phyloP scores from a whole-genome alignment of 2,888 invertebrate species.

The Scaptomyza tumidula region DNA sequence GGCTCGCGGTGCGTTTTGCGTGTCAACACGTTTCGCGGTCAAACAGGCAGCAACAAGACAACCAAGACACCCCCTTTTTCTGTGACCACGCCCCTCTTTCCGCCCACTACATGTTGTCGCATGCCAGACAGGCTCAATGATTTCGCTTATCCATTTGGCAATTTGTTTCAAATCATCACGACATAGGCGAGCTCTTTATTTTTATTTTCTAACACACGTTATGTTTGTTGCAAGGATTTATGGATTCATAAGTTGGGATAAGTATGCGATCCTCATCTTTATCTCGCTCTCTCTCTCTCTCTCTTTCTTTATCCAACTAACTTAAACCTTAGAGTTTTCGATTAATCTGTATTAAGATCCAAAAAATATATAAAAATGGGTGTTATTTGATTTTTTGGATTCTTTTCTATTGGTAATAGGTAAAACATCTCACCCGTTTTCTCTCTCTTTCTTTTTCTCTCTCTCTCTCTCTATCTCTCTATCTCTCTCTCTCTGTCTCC shows the following conservation, averaged over 20 bases:
- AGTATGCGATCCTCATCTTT: background rate
- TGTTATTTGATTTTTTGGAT: too few species aligned
- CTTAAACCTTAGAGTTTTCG: too few species aligned
- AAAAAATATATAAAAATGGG: too few species aligned
- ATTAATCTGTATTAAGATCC: too few species aligned
- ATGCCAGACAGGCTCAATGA: conserved; percentile 42
- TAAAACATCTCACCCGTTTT: too few species aligned
- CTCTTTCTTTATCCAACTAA: too few species aligned
- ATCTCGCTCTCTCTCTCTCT: too few species aligned
- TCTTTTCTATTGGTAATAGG: too few species aligned
- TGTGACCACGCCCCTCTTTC: conserved; percentile 53
- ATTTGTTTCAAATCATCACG: conserved; percentile 14
- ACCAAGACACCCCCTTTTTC: conserved; percentile 3
- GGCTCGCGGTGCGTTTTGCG: conserved; percentile 54
- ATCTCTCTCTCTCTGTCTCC: too few species aligned
- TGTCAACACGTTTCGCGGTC: conserved; percentile 77
- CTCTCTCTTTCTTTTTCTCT: too few species aligned
- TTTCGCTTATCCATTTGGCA: conserved; percentile 32
- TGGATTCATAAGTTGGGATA: background rate
- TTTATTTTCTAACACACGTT: background rate
- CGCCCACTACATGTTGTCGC: conserved; percentile 17
- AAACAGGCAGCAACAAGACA: conserved; percentile 29
- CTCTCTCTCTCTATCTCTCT: too few species aligned
- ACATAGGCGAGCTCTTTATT: background rate
- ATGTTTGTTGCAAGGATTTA: background rate